Base-by-base conservation (phyloP, 2,113 vertebrate species). In the Aphyosemion australe region DNA sequence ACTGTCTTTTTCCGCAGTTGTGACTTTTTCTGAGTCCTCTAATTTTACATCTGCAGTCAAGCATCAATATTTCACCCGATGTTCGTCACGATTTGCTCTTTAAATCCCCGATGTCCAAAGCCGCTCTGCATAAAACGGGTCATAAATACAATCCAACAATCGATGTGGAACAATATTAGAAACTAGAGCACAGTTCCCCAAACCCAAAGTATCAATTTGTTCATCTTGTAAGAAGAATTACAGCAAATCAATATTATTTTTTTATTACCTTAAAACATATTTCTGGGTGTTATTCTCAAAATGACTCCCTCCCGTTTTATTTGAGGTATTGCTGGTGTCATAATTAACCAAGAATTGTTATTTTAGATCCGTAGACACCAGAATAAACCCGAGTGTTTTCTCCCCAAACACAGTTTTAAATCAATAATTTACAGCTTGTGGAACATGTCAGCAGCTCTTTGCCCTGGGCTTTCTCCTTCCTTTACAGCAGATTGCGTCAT, bases 61-160 rank as follows among this genome's bases (percentile, higher is more conserved):
- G 62, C 83, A 76, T 91, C 72, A 81, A 88, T 89, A 85, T 85
- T 88, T 81, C 75, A 87, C 79, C 52, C 70, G 65, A 52, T 48
- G 74, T 80, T 65, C 69, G 63, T 74, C 69, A 68, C 41, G 43
- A 72, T 81, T 77, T 21, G 65, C 52, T 77, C 78, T 72, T 70
- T 26, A 26, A 26, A 5, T 26, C 26, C 3, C 26, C 65, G 20
- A 69, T 8, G 52, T 75, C 78, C 74, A 72, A 65, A 21, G 61
- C 26, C 26, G 3, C 26, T 26, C 26, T 26, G 26, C 26, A 26
- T 26, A 26, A 26, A 26, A 26, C 80, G 6, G 1, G 34, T 37
- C 34, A 37, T 37, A 37, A 7, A 37, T 37, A 37, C 7, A 8
- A 37, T 37, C 34, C 6, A 37, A 5, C 7, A 37, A 37, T 37